A percentile compares a stretch with the other conserved stretches of the same genome.
phyloP scores from a whole-genome alignment of 2,797 vertebrate species.

The Microctenopoma steveboyesi region DNA sequence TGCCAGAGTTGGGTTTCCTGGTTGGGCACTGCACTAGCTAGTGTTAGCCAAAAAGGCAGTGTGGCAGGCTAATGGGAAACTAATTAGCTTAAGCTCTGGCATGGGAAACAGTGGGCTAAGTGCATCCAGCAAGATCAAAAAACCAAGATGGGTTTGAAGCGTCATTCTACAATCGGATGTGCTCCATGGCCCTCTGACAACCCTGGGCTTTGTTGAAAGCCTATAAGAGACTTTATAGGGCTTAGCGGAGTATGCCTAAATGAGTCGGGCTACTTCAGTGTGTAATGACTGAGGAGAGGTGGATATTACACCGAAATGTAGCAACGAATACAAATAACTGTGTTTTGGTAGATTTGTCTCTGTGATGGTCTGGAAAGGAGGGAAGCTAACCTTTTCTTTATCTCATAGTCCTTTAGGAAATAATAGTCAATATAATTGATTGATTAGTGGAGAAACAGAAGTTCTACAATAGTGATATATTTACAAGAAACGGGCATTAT shows the following conservation, averaged over 20 bases:
- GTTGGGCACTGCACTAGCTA: slow-evolving; percentile 51
- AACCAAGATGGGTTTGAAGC: slow-evolving; percentile 67
- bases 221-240: slow-evolving; percentile 61
- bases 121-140: slow-evolving; percentile 68
- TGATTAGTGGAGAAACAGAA: background rate
- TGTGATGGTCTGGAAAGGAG: slow-evolving; percentile 5
- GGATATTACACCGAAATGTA: slow-evolving; percentile 56
- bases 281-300: slow-evolving; percentile 65
- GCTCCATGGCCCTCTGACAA: slow-evolving; percentile 63
- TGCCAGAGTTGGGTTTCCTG: slow-evolving; percentile 62
- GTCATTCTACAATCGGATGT: slow-evolving; percentile 59
- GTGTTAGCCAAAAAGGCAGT: slow-evolving; percentile 68
- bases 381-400: slow-evolving; percentile 7
- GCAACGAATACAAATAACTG: slow-evolving; percentile 55
- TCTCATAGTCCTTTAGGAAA: slow-evolving; percentile 29
- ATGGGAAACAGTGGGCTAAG: slow-evolving; percentile 57
- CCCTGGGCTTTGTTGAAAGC: slow-evolving; percentile 63
- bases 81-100: slow-evolving; percentile 80
- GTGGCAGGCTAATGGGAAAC: slow-evolving; percentile 73
- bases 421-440: slow-evolving; percentile 9
- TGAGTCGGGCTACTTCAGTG: slow-evolving; percentile 42
- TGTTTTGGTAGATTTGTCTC: slow-evolving; percentile 44
- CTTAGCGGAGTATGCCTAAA: slow-evolving; percentile 59
- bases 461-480: slow-evolving; percentile 1
- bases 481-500: slow-evolving; percentile 14